Conservation (phyloP, 1,140 invertebrate genomes). For the Pseudachorutes palmiensis region DNA sequence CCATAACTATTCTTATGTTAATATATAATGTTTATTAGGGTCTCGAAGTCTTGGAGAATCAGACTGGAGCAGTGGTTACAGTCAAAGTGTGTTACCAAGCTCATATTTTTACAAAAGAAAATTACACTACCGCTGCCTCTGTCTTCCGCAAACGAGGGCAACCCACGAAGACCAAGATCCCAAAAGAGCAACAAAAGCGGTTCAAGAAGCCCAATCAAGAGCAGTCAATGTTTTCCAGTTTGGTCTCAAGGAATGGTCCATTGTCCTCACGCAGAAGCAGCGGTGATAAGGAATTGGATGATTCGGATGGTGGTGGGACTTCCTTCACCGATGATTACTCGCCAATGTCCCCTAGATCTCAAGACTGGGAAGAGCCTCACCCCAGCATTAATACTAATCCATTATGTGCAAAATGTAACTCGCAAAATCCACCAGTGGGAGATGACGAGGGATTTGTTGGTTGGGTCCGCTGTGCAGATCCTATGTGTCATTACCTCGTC, state of each 20-base stretch:
- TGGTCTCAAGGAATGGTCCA: no score
- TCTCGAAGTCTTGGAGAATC: background rate
- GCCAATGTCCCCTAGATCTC: background rate
- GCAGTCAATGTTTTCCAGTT: background rate
- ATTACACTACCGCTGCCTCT: background rate
- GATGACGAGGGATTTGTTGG: background rate
- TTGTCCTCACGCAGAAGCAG: background rate
- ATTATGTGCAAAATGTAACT: background rate
- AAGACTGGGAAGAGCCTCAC: background rate
- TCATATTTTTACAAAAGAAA: background rate
- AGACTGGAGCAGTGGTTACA: background rate
- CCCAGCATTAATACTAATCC: background rate
- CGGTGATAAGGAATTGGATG: background rate
- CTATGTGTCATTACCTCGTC: constrained; percentile 9
- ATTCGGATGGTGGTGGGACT: background rate
- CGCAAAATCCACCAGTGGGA: background rate
- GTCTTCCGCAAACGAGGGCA: background rate
- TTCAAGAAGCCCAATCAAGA: background rate
- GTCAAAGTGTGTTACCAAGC: background rate
- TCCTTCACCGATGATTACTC: background rate
- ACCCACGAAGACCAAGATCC: background rate
- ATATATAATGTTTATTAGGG: background rate
- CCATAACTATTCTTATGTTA: background rate
- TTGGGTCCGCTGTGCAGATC: constrained; percentile 8
- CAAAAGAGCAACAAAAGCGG: background rate